Percentiles rank a stretch among this genome's conserved stretches.
Conservation (phyloP, 1,140 invertebrate genomes). For the Phymorhynchus buccinoides region DNA sequence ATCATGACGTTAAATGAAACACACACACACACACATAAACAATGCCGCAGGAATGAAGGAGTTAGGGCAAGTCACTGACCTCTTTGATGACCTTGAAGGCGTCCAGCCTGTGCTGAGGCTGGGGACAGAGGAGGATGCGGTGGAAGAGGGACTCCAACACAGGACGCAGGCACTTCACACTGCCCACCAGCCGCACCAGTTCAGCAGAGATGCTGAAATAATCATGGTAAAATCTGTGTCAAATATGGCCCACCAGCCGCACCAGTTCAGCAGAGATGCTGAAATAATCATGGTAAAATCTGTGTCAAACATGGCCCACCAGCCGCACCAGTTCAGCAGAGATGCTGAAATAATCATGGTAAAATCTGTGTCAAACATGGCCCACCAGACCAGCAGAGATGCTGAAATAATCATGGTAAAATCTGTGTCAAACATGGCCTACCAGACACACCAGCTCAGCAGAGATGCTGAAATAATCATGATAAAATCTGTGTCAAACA, state of each 20-base stretch:
- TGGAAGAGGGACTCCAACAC: conserved; percentile 93
- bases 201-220: conserved; percentile 86
- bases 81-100: conserved; percentile 86
- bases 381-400: conserved; percentile 92
- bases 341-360: conserved; percentile 82
- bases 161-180: conserved; percentile 86
- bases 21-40: not conserved
- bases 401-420: too few relatives aligned
- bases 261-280: conserved; percentile 92
- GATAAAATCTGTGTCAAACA: too few relatives aligned
- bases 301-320: too few relatives aligned
- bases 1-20: too few relatives aligned
- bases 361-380: too few relatives aligned
- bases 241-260: conserved; percentile 87
- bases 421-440: too few relatives aligned
- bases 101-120: conserved; percentile 86
- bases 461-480: too few relatives aligned
- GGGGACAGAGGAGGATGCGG: conserved; percentile 90
- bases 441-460: too few relatives aligned
- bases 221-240: too few relatives aligned
- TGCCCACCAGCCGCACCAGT: conserved; percentile 88
- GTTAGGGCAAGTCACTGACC: conserved; percentile 62
- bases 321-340: conserved; percentile 89
- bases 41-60: not conserved
- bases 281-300: too few relatives aligned